A percentile compares a stretch with the other conserved stretches of the same genome.
Evolutionary conservation across 2,797 vertebrate genomes (phyloP).

Genomic region (Miichthys miiuy): DNA sequence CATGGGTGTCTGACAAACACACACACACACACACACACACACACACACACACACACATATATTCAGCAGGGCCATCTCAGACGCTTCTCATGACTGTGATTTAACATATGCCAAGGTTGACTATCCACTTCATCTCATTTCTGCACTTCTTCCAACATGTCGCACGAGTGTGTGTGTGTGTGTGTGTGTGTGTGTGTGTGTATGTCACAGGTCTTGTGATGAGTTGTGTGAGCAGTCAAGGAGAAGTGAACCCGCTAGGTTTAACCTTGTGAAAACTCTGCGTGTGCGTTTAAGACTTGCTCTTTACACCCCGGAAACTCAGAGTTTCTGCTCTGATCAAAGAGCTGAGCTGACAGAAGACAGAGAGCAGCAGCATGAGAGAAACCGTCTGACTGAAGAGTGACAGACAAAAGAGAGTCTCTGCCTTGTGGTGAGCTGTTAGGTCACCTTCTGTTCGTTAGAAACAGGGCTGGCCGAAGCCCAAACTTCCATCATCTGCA

Average conservation of each 20-base stretch:
- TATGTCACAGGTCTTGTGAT: conserved; percentile 21
- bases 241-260: conserved; percentile 45
- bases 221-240: conserved; percentile 45
- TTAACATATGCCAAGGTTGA: conserved; percentile 55
- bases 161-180: not conserved
- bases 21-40: conserved; percentile 24
- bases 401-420: conserved; percentile 37
- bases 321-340: conserved; percentile 44
- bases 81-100: conserved; percentile 36
- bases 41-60: conserved; percentile 27
- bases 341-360: conserved; percentile 41
- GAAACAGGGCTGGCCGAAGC: conserved; percentile 21
- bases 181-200: conserved; percentile 5
- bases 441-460: conserved; percentile 41
- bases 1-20: conserved; percentile 30
- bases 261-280: conserved; percentile 71
- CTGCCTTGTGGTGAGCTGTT: conserved; percentile 12
- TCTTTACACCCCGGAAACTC: conserved; percentile 25
- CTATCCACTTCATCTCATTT: conserved; percentile 41
- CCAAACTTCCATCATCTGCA: conserved; percentile 3
- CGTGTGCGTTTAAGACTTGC: conserved; percentile 33
- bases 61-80: conserved; percentile 36
- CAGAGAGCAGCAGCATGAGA: conserved; percentile 20
- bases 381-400: conserved; percentile 22
- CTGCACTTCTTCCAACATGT: conserved; percentile 35